A percentile compares a stretch with the other conserved stretches of the same genome.
Conservation (phyloP, 2,113 vertebrate species). For the Sarotherodon lohbergeri region DNA sequence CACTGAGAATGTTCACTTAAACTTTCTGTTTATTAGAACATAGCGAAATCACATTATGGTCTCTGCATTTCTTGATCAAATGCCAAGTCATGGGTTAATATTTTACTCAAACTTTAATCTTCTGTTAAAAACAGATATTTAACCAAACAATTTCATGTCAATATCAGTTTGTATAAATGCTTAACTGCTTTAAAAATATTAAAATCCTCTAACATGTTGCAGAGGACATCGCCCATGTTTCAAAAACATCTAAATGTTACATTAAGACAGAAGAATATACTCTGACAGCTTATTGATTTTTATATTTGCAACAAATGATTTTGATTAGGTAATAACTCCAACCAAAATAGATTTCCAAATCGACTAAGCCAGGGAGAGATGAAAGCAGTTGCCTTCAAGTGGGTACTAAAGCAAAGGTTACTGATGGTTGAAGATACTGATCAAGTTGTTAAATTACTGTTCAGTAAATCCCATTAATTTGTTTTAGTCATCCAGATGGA, state of each 20-base stretch:
- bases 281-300: neutral
- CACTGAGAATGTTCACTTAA: neutral
- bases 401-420: neutral
- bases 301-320: neutral
- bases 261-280: neutral
- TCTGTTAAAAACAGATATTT: neutral
- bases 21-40: neutral
- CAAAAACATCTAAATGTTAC: neutral
- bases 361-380: rapidly evolving
- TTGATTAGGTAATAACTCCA: neutral
- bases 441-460: slow-evolving; percentile 31
- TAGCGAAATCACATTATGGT: neutral
- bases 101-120: neutral
- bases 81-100: rapidly evolving
- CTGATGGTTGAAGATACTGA: neutral
- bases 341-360: neutral
- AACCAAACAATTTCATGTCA: rapidly evolving
- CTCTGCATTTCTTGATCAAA: neutral
- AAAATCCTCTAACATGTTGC: neutral
- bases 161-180: neutral
- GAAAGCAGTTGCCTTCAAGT: neutral
- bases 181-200: neutral
- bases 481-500: slow-evolving; percentile 48
- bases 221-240: neutral
- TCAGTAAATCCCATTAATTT: slow-evolving; percentile 58